Evolutionary conservation across 1,140 invertebrate species (phyloP), one percentile per base, ranked within the genome.

Genomic region (Homarus americanus): DNA sequence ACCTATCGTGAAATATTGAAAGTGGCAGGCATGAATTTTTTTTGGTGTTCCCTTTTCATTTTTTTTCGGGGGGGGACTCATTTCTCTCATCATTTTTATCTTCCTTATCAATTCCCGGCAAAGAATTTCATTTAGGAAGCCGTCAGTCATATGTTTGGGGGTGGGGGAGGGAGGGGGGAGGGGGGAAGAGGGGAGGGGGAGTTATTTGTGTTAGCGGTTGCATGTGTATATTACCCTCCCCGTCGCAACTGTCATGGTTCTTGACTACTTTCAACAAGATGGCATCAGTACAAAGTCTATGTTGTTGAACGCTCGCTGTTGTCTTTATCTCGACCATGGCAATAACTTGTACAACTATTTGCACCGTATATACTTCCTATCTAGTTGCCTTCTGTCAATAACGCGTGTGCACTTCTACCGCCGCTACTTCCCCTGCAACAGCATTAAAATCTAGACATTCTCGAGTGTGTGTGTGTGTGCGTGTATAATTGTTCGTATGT

Each of bases 161-260:
- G n/a, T n/a, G n/a, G n/a, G n/a, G 17, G 1, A 24, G 53, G 36
- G 34, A 38, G 58, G 40, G 0, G 24, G 28, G 5, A 5, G 4
- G 12, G 44, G 78, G 10, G 78, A 36, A 73, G 32, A 17, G 32
- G 72, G 20, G 28, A 73, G n/a, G 38, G 72, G 10, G 28, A 73
- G 4, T 5, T 3, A 58, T 58, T 58, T 58, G 15, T 58, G 53
- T 20, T 58, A 58, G 24, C 53, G 17, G 17, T 4, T 58, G 53
- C 53, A 15, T 32, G 78, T 32, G 78, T 80, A 53, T 53, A 80
- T 80, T 80, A 79, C 78, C 78, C 78, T 53, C 78, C n/a, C 20
- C 32, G 79, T 82, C 79, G 49, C 63, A 82, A 82, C 79, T 82
- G 40, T 82, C 28, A 32, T 53, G 12, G 28, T 4, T 32, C 63